These are phyloP conservation scores for Piezodorus guildinii DNA, from an alignment of 1,140 invertebrate genomes.

Conservation along the genomic window DNA sequence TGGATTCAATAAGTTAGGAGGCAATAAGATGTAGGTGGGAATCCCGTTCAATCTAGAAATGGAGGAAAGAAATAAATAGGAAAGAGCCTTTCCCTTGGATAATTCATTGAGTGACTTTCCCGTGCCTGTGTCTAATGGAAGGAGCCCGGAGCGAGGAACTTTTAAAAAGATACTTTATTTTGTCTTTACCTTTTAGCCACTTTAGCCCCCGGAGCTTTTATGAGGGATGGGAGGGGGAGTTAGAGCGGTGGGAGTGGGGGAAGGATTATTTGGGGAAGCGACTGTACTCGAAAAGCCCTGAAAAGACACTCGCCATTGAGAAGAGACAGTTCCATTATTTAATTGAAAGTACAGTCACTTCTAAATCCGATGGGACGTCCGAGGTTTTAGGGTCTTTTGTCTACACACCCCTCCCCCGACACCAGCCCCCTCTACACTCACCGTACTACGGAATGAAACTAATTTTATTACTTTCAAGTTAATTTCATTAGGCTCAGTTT, in stretches of 20 bases:
- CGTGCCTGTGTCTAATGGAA: not conserved
- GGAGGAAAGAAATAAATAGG: constrained; percentile 2
- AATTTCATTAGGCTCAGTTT: constrained; percentile 6
- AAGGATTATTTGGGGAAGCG: too few species aligned
- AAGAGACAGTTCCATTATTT: constrained; percentile 2
- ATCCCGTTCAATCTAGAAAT: constrained; percentile 4
- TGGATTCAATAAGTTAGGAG: not conserved
- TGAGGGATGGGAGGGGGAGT: not conserved
- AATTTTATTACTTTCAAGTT: constrained; percentile 9
- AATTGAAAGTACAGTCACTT: constrained; percentile 7
- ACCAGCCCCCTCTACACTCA: not conserved
- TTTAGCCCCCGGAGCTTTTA: not conserved
- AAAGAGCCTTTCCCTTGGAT: not conserved
- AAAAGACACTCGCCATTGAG: too few species aligned
- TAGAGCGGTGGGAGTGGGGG: too few species aligned
- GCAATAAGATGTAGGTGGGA: constrained; percentile 1
- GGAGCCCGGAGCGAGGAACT: not conserved
- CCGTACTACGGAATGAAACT: not conserved
- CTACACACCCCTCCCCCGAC: not conserved
- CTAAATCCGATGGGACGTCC: constrained; percentile 4
- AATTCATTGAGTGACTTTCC: constrained; percentile 2
- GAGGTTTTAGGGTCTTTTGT: not conserved
- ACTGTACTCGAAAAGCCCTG: too few species aligned
- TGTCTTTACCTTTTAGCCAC: constrained; percentile 5
- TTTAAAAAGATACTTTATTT: constrained; percentile 1